These are phyloP conservation scores for Mactromeris polynyma DNA, from an alignment of 2,888 invertebrate species.

Conservation along the genomic window DNA sequence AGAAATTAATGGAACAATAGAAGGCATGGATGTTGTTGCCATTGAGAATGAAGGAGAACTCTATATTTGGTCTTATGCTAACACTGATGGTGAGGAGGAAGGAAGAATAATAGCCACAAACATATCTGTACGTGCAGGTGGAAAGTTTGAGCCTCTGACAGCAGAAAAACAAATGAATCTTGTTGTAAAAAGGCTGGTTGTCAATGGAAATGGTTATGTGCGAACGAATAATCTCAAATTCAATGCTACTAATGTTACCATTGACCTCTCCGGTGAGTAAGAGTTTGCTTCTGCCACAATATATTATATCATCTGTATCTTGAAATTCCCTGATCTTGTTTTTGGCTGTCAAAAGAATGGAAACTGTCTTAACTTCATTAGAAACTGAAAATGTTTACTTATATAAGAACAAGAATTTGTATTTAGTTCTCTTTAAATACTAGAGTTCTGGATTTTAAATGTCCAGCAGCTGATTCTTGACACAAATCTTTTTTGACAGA, in stretches of 20 bases:
- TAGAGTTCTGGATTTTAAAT: too few species aligned
- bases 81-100: conserved; percentile 65
- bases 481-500: too few species aligned
- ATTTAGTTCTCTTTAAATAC: too few species aligned
- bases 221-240: conserved; percentile 76
- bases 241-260: conserved; percentile 73
- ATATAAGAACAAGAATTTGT: too few species aligned
- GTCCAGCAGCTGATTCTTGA: too few species aligned
- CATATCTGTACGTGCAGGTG: conserved; percentile 78
- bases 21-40: conserved; percentile 72
- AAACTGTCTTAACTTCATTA: too few species aligned
- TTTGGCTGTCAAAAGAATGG: too few species aligned
- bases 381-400: too few species aligned
- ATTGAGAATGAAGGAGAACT: conserved; percentile 77
- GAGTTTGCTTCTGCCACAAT: background rate
- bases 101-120: conserved; percentile 73
- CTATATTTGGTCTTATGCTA: conserved; percentile 78
- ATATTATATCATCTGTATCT: too few species aligned
- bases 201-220: conserved; percentile 79
- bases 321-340: too few species aligned
- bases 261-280: conserved; percentile 77
- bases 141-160: conserved; percentile 75
- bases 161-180: conserved; percentile 68
- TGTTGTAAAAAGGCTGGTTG: conserved; percentile 62
- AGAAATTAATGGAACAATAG: conserved; percentile 78